A percentile compares a stretch with the other conserved stretches of the same genome.
These are phyloP conservation scores for Eptatretus atami DNA, from an alignment of 2,797 vertebrate species.

Conservation along the genomic window DNA sequence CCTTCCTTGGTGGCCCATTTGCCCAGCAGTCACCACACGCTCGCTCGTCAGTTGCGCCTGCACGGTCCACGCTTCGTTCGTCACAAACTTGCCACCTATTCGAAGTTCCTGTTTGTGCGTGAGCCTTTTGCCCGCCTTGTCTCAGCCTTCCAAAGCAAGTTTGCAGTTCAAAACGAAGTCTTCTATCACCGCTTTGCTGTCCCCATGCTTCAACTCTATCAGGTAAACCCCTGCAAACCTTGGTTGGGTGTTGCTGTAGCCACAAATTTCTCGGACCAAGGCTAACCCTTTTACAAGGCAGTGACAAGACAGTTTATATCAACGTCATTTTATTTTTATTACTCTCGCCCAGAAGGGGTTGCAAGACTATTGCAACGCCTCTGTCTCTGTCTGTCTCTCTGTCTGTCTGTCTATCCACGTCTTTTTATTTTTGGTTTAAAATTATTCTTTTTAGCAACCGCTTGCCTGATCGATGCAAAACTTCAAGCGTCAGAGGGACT, in stretches of 20 bases:
- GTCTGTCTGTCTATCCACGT: too few relatives aligned
- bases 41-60: conserved; percentile 87
- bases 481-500: too few relatives aligned
- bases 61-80: conserved; percentile 85
- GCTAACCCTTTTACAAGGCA: conserved; percentile 5
- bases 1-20: conserved; percentile 49
- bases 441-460: too few relatives aligned
- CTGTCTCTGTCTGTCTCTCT: too few relatives aligned
- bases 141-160: conserved; percentile 84
- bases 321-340: too few relatives aligned
- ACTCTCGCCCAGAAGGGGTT: too few relatives aligned
- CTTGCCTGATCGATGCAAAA: too few relatives aligned
- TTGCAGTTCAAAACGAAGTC: conserved; percentile 48
- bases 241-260: too few relatives aligned
- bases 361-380: too few relatives aligned
- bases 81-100: conserved; percentile 77
- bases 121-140: conserved; percentile 90
- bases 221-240: too few relatives aligned
- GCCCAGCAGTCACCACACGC: conserved; percentile 59
- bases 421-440: too few relatives aligned
- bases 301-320: too few relatives aligned
- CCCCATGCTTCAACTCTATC: conserved; percentile 40
- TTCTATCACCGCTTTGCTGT: conserved; percentile 54
- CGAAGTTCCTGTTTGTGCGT: conserved; percentile 76
- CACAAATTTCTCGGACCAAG: conserved; percentile 21